phyloP scores from a whole-genome alignment of 2,888 invertebrate species.

The Zaprionus bogoriensis region DNA sequence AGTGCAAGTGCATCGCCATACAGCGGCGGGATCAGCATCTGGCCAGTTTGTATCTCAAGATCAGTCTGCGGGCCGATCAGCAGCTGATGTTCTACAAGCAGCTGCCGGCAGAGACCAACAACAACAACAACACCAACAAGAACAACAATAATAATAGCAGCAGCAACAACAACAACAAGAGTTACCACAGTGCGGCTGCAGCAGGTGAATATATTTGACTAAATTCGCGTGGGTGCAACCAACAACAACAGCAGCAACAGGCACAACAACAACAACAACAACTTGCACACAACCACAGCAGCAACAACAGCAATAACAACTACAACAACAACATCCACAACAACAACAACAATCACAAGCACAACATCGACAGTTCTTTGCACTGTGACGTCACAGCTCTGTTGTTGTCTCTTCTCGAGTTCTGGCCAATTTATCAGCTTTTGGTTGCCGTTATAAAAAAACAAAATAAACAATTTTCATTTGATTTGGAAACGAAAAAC shows the following conservation, averaged over 20 bases:
- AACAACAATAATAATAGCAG: conserved; percentile 34
- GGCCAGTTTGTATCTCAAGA: conserved; percentile 78
- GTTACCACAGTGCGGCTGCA: conserved; percentile 45
- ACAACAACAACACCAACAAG: conserved; percentile 30
- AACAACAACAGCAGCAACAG: conserved; percentile 39
- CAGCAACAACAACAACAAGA: conserved; percentile 26
- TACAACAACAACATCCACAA: conserved; percentile 21
- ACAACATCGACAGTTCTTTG: background rate
- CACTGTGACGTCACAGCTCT: background rate
- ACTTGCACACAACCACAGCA: conserved; percentile 17
- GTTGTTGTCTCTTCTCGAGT: conserved; percentile 23
- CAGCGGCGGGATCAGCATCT: conserved; percentile 70
- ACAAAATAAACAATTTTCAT: conserved; percentile 62
- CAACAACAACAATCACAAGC: conserved; percentile 18
- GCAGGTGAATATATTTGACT: conserved; percentile 81
- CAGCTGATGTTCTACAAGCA: conserved; percentile 28
- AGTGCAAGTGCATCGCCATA: conserved; percentile 78
- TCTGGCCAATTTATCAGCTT: conserved; percentile 24
- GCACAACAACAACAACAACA: conserved; percentile 24
- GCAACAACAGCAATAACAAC: conserved; percentile 14
- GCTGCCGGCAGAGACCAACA: conserved; percentile 29
- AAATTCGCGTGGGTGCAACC: conserved; percentile 59
- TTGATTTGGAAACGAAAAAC: conserved; percentile 57
- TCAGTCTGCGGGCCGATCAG: conserved; percentile 57
- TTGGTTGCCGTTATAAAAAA: conserved; percentile 45